phyloP scores from a whole-genome alignment of 1,140 invertebrate genomes.

The Scaptomyza graminum region DNA sequence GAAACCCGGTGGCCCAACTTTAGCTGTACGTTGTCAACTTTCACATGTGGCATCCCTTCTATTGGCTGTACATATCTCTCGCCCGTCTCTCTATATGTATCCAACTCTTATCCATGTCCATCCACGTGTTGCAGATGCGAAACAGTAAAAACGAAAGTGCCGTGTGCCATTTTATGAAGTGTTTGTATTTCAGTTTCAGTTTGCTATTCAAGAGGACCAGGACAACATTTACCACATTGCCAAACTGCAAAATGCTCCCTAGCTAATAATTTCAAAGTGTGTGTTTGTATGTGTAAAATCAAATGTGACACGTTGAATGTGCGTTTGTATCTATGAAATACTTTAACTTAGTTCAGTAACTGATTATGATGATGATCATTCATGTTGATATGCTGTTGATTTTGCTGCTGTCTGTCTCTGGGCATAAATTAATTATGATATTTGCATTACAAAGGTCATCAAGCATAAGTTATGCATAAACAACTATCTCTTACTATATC shows the following conservation, averaged over 20 bases:
- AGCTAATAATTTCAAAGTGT: slow-evolving; percentile 78
- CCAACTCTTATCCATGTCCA: neutral
- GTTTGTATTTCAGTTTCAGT: slow-evolving; percentile 45
- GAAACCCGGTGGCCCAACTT: slow-evolving; percentile 47
- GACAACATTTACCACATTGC: slow-evolving; percentile 62
- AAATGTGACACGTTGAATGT: slow-evolving; percentile 54
- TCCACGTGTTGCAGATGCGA: slow-evolving; percentile 70
- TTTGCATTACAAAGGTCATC: slow-evolving; percentile 42
- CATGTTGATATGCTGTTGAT: neutral
- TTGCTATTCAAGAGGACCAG: slow-evolving; percentile 16
- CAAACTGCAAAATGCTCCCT: slow-evolving; percentile 80
- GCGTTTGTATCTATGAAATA: slow-evolving; percentile 20
- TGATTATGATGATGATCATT: slow-evolving; percentile 21
- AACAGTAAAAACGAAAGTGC: slow-evolving; percentile 76
- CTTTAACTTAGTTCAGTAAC: slow-evolving; percentile 7
- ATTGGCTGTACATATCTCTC: too few species aligned
- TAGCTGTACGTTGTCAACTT: slow-evolving; percentile 7
- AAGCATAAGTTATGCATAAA: slow-evolving; percentile 67
- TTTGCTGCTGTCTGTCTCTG: slow-evolving; percentile 3
- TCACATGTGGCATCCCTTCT: slow-evolving; percentile 10
- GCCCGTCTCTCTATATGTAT: neutral
- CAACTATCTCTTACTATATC: slow-evolving; percentile 8
- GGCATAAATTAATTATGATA: slow-evolving; percentile 58
- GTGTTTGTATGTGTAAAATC: slow-evolving; percentile 66
- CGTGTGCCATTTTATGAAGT: slow-evolving; percentile 79